Conservation (phyloP, 2,113 vertebrate species). For the Haplochromis burtoni region DNA sequence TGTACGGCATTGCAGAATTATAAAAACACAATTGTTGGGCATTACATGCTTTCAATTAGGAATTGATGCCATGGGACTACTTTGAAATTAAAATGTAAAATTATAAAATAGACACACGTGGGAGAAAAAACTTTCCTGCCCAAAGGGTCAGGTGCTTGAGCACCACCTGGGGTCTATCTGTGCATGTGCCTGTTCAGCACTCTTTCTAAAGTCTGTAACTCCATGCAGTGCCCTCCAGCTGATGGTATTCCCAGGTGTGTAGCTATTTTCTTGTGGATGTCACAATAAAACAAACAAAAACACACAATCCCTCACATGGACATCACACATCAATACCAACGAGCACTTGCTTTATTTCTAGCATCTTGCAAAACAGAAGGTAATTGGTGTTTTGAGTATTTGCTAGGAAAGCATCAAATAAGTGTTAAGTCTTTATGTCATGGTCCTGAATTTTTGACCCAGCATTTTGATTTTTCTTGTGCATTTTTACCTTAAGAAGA, state of each 20-base stretch:
- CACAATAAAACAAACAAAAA: background rate
- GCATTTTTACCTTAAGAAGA: background rate
- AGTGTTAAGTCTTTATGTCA: background rate
- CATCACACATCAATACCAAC: conserved; percentile 43
- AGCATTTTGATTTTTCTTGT: background rate
- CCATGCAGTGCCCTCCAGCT: conserved; percentile 47
- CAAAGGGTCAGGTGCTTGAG: background rate
- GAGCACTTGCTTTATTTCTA: conserved; percentile 30
- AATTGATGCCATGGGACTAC: background rate
- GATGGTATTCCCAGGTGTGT: conserved; percentile 34
- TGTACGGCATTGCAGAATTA: background rate
- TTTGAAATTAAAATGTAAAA: background rate
- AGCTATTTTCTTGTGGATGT: conserved; percentile 12
- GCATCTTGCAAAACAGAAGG: conserved; percentile 13
- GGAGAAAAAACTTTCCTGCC: background rate
- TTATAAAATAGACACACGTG: background rate
- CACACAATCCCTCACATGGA: conserved; percentile 53
- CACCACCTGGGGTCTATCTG: background rate
- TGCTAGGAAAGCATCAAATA: background rate
- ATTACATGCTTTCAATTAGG: background rate
- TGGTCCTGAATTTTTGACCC: background rate
- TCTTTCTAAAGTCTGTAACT: background rate
- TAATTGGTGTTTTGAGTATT: background rate
- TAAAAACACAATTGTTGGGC: background rate
- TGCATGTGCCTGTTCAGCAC: background rate